Base-by-base conservation (phyloP, 2,888 invertebrate genomes). In the Leptopilina myrica region DNA sequence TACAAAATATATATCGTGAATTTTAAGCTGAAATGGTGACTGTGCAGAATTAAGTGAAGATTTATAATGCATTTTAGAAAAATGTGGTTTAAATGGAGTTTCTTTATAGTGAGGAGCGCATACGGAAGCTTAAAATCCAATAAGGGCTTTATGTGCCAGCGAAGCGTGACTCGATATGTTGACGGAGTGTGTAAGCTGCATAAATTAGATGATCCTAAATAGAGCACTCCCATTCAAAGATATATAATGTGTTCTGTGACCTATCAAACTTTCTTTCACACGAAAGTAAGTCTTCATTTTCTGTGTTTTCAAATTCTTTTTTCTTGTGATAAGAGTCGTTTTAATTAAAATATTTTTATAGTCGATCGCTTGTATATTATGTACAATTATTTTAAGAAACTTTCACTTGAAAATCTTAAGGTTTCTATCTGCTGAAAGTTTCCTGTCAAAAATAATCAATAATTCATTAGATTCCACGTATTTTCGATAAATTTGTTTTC, bases 191-290 rank as follows among this genome's bases (percentile, higher is more conserved):
- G 26, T 53, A 69, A 49, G 26, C 33, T 56, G 73, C 73, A 73
- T 73, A 56, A 73, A 73, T 53, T 73, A 56, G 33, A 49, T 26
- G 33, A 73, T n/a, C 53, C 53, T 73, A 33, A 73, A 73, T 73
- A 49, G 73, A 33, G 33, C 53, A 26, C 56, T 7, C 6, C 33
- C 33, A 56, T 73, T n/a, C 12, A 73, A 33, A 49, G 43, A 33
- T 49, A 14, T 56, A 33, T 69, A 26, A 69, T 73, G 53, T 73
- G 73, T 33, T 73, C 73, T 56, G 53, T 73, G 53, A 73, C 73
- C 73, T 73, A 53, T 20, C 33, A 73, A 33, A 73, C 14, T 26
- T 56, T 26, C 53, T 56, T 73, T 73, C 33, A 33, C 33, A 14
- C n/a, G 9, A 53, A 73, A 5, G n/a, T 5, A 3, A 26, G 9